These are phyloP conservation scores for Thamnaconus septentrionalis DNA, from an alignment of 2,113 vertebrate species.

Conservation along the genomic window DNA sequence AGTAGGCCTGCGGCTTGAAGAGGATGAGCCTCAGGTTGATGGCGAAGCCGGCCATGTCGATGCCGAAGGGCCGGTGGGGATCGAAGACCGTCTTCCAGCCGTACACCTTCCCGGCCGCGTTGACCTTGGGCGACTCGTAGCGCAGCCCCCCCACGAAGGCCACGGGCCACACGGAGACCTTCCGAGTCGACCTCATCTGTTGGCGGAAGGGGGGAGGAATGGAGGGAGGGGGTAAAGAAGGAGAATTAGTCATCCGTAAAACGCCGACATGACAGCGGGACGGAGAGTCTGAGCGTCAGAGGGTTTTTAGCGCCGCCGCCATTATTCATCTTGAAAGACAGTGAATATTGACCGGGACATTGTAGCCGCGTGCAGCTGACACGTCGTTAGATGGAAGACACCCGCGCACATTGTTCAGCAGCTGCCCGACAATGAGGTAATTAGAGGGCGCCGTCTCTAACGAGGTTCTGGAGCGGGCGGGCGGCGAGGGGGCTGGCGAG, in stretches of 20 bases:
- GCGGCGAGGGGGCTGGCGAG: constrained; percentile 35
- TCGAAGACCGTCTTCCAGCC: constrained; percentile 98
- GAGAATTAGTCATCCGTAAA: constrained; percentile 42
- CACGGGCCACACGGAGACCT: constrained; percentile 96
- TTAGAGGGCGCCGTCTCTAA: constrained; percentile 43
- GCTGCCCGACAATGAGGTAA: constrained; percentile 48
- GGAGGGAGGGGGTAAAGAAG: background rate
- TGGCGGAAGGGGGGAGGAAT: background rate
- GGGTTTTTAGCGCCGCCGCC: constrained; percentile 28
- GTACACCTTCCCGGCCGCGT: constrained; percentile 93
- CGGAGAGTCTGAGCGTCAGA: constrained; percentile 16
- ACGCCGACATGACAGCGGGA: constrained; percentile 36
- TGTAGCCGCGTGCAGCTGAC: constrained; percentile 22
- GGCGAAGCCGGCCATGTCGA: constrained; percentile 98
- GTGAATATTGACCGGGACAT: constrained; percentile 31
- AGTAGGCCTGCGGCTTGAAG: constrained; percentile 95
- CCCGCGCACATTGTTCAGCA: constrained; percentile 37
- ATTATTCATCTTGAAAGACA: constrained; percentile 44
- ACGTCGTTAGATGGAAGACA: constrained; percentile 26
- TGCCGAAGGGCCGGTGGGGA: constrained; percentile 95
- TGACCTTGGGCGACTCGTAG: constrained; percentile 95
- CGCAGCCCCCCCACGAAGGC: constrained; percentile 95
- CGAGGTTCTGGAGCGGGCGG: constrained; percentile 3
- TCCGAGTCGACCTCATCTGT: constrained; percentile 93
- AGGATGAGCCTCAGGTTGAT: constrained; percentile 95